Evolutionary conservation across 2,113 vertebrate genomes (phyloP).

Genomic region (Periophthalmus modestus): DNA sequence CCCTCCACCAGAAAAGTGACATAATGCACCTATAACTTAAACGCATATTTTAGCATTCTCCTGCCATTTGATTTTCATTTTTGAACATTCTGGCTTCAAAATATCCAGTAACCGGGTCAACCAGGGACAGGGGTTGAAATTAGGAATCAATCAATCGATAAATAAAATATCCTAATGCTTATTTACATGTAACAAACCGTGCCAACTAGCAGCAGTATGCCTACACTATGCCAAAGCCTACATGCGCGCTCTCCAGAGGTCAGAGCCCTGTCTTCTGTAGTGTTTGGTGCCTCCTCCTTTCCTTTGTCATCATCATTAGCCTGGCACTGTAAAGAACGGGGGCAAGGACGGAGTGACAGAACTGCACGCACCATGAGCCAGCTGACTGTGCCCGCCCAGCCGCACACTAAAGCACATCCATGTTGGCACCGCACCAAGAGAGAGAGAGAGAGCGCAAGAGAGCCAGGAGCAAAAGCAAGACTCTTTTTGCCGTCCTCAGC

Average conservation of each 20-base stretch:
- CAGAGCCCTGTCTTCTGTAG: conserved; percentile 12
- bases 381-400: conserved; percentile 43
- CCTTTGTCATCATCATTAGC: conserved; percentile 53
- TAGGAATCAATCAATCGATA: background rate
- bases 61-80: no score
- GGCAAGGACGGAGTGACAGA: conserved; percentile 62
- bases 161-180: background rate
- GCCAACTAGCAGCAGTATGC: background rate
- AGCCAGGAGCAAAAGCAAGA: conserved; percentile 5
- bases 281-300: conserved; percentile 10
- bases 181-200: background rate
- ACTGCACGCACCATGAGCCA: conserved; percentile 47
- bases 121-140: no score
- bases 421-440: conserved; percentile 56
- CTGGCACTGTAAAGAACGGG: conserved; percentile 42
- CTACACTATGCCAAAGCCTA: background rate
- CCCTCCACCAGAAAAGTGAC: no score
- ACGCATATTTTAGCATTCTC: no score
- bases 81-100: no score
- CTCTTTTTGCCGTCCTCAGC: conserved; percentile 60
- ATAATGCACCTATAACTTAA: no score
- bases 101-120: no score
- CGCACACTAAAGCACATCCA: conserved; percentile 53
- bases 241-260: background rate
- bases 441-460: conserved; percentile 3